Percentiles rank a stretch among this genome's conserved stretches.
phyloP scores from a whole-genome alignment of 2,113 vertebrate species.

The Gasterosteus aculeatus region DNA sequence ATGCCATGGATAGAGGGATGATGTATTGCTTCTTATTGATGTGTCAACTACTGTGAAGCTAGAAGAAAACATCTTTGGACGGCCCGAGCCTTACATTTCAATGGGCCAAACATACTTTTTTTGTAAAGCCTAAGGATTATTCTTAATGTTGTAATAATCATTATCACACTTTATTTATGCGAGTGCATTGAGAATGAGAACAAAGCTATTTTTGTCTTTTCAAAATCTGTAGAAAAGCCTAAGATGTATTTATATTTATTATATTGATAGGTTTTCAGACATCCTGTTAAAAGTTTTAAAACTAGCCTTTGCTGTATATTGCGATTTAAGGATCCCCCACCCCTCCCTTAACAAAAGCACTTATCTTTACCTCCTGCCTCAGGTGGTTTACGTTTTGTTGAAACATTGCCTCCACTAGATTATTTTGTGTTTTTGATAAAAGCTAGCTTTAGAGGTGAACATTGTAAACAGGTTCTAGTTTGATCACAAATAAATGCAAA shows the following conservation, averaged over 20 bases:
- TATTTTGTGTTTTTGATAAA: slow-evolving; percentile 30
- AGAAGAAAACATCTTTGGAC: slow-evolving; percentile 11
- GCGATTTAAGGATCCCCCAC: not conserved
- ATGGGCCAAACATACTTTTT: slow-evolving; percentile 36
- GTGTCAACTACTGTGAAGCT: slow-evolving; percentile 43
- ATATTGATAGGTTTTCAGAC: slow-evolving; percentile 52
- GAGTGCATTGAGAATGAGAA: slow-evolving; percentile 61
- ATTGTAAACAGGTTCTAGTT: slow-evolving; percentile 43
- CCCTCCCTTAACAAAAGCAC: slow-evolving; percentile 39
- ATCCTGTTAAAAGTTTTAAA: slow-evolving; percentile 17
- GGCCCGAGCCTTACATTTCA: slow-evolving; percentile 57
- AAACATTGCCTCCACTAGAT: slow-evolving; percentile 1
- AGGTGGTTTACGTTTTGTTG: slow-evolving; percentile 22
- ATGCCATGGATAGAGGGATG: not conserved
- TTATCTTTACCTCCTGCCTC: slow-evolving; percentile 29
- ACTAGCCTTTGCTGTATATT: slow-evolving; percentile 10
- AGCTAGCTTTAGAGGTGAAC: slow-evolving; percentile 31
- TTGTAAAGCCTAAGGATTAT: slow-evolving; percentile 38
- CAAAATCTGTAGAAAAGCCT: slow-evolving; percentile 58
- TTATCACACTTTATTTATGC: slow-evolving; percentile 72
- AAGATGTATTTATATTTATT: slow-evolving; percentile 80
- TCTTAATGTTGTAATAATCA: slow-evolving; percentile 54
- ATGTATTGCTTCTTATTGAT: not conserved
- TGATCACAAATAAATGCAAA: slow-evolving; percentile 36
- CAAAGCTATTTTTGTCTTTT: slow-evolving; percentile 75